Base-by-base conservation (phyloP, 2,888 invertebrate genomes). In the Chorisops tibialis region DNA sequence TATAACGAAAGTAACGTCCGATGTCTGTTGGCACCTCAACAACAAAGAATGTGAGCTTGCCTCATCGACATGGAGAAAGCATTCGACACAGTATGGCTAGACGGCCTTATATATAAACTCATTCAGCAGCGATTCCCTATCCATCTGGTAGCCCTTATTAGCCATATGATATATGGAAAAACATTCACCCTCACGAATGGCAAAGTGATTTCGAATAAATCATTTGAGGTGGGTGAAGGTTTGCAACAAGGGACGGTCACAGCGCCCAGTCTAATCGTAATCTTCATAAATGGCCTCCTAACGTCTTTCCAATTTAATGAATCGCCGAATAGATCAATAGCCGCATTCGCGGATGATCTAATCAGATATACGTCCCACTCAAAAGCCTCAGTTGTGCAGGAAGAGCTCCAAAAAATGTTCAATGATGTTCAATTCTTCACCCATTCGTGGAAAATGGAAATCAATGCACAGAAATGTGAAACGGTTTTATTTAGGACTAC, bases 81-180 rank as follows among this genome's bases (percentile, higher is more conserved):
- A 4, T 68, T 67, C 16, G 63, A 66, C 30, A 62, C 65, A 0
- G 66, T 67, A 2, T 68, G 68, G 66, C 45, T 61, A 0, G 67
- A 67, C 6, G 69, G 68, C 1, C 41, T 70, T 9, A 65, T 70
- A 7, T 67, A 30, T 38, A 68, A 66, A 61, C 24, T 68, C 24
- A 24, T 64, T 1, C 61, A 67, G 49, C 64, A 67, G 49, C 18
- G 61, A 2, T 67, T 69, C 14, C 67, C 67, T 1, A 59, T 9
- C n/a, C 59, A 68, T 21, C n/a, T 68, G 9, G 67, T 67, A n/a
- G 68, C 66, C 63, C 59, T 68, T 4, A 66, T 68, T n/a, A n/a
- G 43, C 4, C n/a, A 45, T 14, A 30, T 45, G 45, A 11, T 58
- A 3, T 14, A 47, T 11, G 56, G 24, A 9, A 47, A 58, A 58